These are phyloP conservation scores for Nasalis larvatus DNA, from an alignment of 2,113 vertebrate genomes.

Conservation along the genomic window DNA sequence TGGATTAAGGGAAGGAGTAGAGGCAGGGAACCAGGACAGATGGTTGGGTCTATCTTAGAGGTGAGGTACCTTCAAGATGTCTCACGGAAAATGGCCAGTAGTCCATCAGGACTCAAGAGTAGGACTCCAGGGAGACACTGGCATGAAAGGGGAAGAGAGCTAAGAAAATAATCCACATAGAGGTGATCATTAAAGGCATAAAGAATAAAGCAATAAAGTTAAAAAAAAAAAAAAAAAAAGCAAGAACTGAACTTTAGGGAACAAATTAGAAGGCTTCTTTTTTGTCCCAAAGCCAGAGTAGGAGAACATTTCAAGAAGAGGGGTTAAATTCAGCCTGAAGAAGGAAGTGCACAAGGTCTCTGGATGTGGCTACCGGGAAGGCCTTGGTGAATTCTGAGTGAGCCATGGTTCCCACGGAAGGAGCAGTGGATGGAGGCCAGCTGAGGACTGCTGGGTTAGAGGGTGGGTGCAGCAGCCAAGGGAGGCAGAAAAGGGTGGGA, in stretches of 20 bases:
- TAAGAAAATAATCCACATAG: neutral
- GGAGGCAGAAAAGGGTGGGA: neutral
- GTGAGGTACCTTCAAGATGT: neutral
- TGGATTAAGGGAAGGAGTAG: neutral
- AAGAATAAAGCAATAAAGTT: neutral
- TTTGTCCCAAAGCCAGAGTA: neutral
- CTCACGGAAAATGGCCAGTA: neutral
- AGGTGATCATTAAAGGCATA: neutral
- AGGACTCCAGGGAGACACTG: neutral
- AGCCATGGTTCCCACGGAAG: constrained; percentile 48
- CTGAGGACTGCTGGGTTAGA: neutral
- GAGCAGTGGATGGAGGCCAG: neutral
- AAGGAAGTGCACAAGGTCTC: neutral
- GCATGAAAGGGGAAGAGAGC: neutral
- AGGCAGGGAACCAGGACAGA: neutral
- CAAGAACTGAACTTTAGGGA: neutral
- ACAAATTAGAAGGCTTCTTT: neutral
- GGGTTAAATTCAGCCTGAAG: neutral
- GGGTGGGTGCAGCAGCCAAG: neutral
- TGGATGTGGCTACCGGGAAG: neutral
- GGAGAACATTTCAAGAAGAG: neutral
- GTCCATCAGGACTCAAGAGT: neutral
- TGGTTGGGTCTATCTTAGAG: neutral
- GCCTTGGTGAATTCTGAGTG: neutral
- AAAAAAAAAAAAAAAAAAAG: neutral